Evolutionary conservation across 2,797 vertebrate species (phyloP).

Genomic region (Remorina albescens): DNA sequence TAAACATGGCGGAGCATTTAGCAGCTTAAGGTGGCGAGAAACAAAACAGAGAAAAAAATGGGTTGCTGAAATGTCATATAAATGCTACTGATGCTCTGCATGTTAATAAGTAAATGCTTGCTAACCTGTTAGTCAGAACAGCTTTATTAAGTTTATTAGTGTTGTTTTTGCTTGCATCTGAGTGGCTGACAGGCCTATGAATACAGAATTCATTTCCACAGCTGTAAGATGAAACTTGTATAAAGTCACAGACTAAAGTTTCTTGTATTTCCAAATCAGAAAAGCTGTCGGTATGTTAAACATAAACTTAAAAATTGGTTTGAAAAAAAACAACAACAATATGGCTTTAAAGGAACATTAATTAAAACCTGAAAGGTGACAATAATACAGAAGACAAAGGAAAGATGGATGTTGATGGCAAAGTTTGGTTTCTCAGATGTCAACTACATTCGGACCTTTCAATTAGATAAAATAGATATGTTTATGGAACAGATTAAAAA

Average conservation of each 20-base stretch:
- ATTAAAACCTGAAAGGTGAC: neutral
- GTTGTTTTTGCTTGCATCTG: neutral
- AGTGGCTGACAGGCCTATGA: neutral
- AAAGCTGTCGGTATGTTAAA: neutral
- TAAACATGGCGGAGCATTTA: neutral
- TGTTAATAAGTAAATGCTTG: neutral
- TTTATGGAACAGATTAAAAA: neutral
- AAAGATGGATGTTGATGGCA: neutral
- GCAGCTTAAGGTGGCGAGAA: neutral
- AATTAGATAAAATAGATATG: no score
- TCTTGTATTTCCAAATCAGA: neutral
- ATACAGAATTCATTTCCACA: neutral
- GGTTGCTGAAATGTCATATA: neutral
- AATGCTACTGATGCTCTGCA: neutral
- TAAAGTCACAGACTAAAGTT: no score
- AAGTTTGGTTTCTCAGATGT: neutral
- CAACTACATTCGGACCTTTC: no score
- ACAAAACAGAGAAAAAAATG: neutral
- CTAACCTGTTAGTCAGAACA: neutral
- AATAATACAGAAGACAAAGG: neutral
- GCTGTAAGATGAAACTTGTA: no score
- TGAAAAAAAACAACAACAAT: neutral
- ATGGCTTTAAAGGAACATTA: neutral
- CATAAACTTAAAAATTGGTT: no score
- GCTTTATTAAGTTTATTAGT: neutral